Evolutionary conservation across 2,797 vertebrate genomes (phyloP).

Genomic region (Melanotaenia nigrans): DNA sequence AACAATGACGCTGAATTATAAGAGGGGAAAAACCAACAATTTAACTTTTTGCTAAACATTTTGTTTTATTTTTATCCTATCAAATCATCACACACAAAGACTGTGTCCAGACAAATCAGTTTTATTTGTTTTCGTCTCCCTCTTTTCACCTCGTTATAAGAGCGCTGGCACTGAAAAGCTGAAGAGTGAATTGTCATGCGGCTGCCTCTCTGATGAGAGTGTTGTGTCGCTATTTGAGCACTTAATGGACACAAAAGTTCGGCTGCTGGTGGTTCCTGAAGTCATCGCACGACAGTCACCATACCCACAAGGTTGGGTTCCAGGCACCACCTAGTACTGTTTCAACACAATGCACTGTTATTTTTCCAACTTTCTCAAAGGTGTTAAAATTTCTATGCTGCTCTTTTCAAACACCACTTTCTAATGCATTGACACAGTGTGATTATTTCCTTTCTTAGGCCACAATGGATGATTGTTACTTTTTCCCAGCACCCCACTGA

Average conservation of each 20-base stretch:
- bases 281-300: constrained; percentile 60
- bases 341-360: constrained; percentile 58
- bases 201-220: constrained; percentile 27
- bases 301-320: constrained; percentile 38
- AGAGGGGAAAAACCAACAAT: background rate
- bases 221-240: constrained; percentile 35
- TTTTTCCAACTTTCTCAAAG: constrained; percentile 54
- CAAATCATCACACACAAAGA: constrained; percentile 2
- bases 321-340: constrained; percentile 23
- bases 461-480: constrained; percentile 36
- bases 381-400: constrained; percentile 41
- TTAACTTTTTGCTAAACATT: background rate
- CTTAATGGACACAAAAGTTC: constrained; percentile 57
- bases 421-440: constrained; percentile 28
- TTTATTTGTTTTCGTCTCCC: background rate
- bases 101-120: background rate
- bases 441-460: constrained; percentile 37
- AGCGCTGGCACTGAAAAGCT: constrained; percentile 27
- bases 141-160: constrained; percentile 18
- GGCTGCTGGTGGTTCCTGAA: constrained; percentile 52
- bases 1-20: background rate
- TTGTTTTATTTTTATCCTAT: background rate
- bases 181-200: constrained; percentile 18
- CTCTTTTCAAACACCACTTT: constrained; percentile 44
- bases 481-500: constrained; percentile 47